Evolutionary conservation across 2,888 invertebrate genomes (phyloP).

Genomic region (Ormyrus rosae): DNA sequence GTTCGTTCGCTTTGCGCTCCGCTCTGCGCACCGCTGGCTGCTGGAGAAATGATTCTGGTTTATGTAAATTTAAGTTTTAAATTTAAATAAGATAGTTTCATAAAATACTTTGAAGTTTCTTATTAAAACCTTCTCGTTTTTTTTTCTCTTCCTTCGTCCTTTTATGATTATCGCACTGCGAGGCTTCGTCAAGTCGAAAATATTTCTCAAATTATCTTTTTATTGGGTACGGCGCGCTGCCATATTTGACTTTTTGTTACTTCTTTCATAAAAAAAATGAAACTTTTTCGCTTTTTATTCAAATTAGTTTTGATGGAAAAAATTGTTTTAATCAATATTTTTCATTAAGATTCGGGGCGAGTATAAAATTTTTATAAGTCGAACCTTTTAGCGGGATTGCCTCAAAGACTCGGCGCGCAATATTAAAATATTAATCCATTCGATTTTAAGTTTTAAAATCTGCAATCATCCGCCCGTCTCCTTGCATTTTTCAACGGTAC

Average conservation of each 20-base stretch:
- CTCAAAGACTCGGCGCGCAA: too few species aligned
- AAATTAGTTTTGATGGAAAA: constrained; percentile 31
- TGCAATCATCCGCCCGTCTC: too few species aligned
- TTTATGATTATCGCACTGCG: constrained; percentile 50
- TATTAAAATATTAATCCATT: too few species aligned
- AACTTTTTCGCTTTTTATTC: constrained; percentile 26
- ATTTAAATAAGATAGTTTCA: constrained; percentile 56
- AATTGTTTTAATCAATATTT: constrained; percentile 40
- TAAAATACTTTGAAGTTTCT: constrained; percentile 57
- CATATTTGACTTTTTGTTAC: constrained; percentile 47
- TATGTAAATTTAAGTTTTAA: constrained; percentile 57
- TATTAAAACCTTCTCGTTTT: constrained; percentile 45
- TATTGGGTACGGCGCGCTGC: constrained; percentile 26
- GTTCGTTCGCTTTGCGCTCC: constrained; percentile 13
- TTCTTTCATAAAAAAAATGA: constrained; percentile 41
- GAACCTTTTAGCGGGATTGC: too few species aligned
- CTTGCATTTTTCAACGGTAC: too few species aligned
- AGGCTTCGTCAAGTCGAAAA: constrained; percentile 53
- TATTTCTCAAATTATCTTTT: constrained; percentile 56
- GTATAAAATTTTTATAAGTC: too few species aligned
- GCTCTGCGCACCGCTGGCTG: background rate
- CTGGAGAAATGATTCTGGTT: constrained; percentile 50
- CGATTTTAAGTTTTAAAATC: too few species aligned
- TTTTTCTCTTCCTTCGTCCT: constrained; percentile 19
- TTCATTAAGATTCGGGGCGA: background rate